Percentiles rank a stretch among this genome's conserved stretches.
phyloP scores from a whole-genome alignment of 2,888 invertebrate genomes.

The Cryptops parisi region DNA sequence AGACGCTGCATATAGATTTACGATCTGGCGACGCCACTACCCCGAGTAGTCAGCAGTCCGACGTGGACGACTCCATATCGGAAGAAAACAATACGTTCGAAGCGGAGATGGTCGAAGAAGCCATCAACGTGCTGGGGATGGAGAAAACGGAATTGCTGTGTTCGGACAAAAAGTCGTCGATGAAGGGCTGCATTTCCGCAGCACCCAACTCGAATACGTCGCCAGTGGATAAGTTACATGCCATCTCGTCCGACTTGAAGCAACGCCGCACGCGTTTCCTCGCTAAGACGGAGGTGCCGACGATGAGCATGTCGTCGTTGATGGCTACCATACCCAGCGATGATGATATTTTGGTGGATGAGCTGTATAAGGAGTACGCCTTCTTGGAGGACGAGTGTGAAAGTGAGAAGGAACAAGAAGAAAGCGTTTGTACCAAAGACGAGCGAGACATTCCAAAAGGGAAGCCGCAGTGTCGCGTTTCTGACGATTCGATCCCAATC shows the following conservation, averaged over 20 bases:
- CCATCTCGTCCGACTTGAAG: background rate
- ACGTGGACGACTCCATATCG: background rate
- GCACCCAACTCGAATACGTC: background rate
- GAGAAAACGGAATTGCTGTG: background rate
- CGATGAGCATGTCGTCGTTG: constrained; percentile 7
- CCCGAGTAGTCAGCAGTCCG: background rate
- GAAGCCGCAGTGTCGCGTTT: too few relatives aligned
- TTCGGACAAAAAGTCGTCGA: background rate
- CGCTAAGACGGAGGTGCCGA: background rate
- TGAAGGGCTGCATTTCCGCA: background rate
- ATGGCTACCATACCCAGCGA: background rate
- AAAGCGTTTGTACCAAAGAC: background rate
- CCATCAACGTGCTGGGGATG: constrained; percentile 36
- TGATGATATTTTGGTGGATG: constrained; percentile 6
- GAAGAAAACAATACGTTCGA: background rate
- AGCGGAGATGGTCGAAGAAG: constrained; percentile 3
- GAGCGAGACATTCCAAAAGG: background rate
- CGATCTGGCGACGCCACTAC: background rate
- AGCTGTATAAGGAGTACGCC: constrained; percentile 1
- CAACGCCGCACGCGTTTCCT: background rate
- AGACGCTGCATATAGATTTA: constrained; percentile 39
- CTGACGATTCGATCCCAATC: background rate
- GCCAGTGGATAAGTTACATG: background rate
- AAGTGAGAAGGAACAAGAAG: background rate
- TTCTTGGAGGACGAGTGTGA: background rate